A percentile compares a stretch with the other conserved stretches of the same genome.
Conservation (phyloP, 2,888 invertebrate species). For the Tetranychus piercei region DNA sequence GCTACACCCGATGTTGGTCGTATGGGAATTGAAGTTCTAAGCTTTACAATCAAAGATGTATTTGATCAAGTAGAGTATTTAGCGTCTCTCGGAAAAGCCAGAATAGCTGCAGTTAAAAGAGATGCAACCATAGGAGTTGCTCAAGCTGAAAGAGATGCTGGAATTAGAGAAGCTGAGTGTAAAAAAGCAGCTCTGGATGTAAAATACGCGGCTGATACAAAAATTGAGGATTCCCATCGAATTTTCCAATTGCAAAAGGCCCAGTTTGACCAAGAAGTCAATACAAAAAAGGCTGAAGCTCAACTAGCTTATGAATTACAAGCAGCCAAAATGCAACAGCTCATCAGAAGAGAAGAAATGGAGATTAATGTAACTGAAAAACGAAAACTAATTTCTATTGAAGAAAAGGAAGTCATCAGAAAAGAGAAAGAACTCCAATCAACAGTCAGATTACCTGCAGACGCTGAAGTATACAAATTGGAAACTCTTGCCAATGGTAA, state of each 20-base stretch:
- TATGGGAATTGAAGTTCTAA: slow-evolving; percentile 96
- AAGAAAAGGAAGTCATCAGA: slow-evolving; percentile 76
- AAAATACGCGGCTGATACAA: slow-evolving; percentile 85
- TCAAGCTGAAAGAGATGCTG: slow-evolving; percentile 85
- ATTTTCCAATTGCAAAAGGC: slow-evolving; percentile 86
- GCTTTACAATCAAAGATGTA: slow-evolving; percentile 95
- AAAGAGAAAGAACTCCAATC: slow-evolving; percentile 78
- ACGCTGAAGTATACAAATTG: slow-evolving; percentile 79
- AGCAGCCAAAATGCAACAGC: slow-evolving; percentile 84
- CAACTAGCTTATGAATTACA: slow-evolving; percentile 88
- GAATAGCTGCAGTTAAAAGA: slow-evolving; percentile 77
- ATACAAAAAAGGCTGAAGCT: slow-evolving; percentile 72
- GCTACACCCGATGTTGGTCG: slow-evolving; percentile 95
- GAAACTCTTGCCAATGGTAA: slow-evolving; percentile 75
- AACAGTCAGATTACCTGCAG: slow-evolving; percentile 75
- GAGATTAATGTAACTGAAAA: slow-evolving; percentile 89
- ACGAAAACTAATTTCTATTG: slow-evolving; percentile 85
- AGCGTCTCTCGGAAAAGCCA: slow-evolving; percentile 62
- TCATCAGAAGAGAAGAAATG: slow-evolving; percentile 87
- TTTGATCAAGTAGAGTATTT: slow-evolving; percentile 91
- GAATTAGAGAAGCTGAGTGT: slow-evolving; percentile 86
- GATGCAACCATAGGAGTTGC: slow-evolving; percentile 87
- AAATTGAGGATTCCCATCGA: slow-evolving; percentile 81
- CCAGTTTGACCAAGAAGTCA: slow-evolving; percentile 71
- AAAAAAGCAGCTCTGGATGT: slow-evolving; percentile 90